phyloP scores from a whole-genome alignment of 2,113 vertebrate species.

The Gasterosteus nipponicus region DNA sequence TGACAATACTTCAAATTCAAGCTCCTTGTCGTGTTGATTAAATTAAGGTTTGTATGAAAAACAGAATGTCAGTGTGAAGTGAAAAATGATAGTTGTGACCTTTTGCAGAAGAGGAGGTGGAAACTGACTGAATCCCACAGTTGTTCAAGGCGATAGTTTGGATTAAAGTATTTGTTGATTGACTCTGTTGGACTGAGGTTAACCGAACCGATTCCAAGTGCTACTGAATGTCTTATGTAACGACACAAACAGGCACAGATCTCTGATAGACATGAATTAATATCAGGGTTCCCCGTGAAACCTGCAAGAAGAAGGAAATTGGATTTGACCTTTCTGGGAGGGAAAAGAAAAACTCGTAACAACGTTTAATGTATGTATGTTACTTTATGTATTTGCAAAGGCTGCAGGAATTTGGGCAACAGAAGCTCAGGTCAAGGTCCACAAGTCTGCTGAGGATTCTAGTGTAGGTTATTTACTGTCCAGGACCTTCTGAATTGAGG shows the following conservation, averaged over 20 bases:
- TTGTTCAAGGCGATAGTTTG: background rate
- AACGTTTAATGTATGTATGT: too few relatives aligned
- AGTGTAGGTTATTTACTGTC: background rate
- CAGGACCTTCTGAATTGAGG: background rate
- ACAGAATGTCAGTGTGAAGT: background rate
- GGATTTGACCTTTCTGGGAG: background rate
- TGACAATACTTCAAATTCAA: conserved; percentile 2
- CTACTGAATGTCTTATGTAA: conserved; percentile 30
- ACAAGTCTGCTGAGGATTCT: background rate
- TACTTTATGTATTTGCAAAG: background rate
- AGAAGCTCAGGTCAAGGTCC: conserved; percentile 14
- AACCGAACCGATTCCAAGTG: background rate
- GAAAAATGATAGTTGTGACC: background rate
- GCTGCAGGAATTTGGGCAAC: background rate
- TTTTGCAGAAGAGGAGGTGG: background rate
- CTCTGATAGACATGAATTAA: conserved; percentile 28
- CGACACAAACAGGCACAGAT: conserved; percentile 25
- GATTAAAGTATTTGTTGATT: background rate
- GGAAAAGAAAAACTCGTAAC: background rate
- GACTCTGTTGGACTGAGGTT: background rate
- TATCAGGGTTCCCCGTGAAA: conserved; percentile 21
- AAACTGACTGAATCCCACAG: background rate
- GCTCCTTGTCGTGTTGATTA: background rate
- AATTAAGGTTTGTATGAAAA: background rate
- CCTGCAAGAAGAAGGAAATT: conserved; percentile 23